Evolutionary conservation across 2,797 vertebrate species (phyloP).

Genomic region (Lithobates sylvaticus): DNA sequence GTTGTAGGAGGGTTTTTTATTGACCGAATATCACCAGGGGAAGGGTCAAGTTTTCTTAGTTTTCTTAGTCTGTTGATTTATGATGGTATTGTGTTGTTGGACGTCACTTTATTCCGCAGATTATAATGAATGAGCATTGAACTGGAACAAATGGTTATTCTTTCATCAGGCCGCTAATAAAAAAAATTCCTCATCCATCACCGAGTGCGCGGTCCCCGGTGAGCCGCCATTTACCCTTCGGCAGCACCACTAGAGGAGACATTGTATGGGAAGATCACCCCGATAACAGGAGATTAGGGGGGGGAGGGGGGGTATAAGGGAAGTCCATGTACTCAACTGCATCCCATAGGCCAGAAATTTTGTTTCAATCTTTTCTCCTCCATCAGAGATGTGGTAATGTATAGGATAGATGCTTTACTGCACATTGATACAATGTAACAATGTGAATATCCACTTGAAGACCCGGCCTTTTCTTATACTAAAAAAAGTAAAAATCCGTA

Average conservation of each 20-base stretch:
- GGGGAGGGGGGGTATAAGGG: background rate
- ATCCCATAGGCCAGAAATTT: no score
- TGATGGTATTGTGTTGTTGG: constrained; percentile 15
- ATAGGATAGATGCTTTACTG: no score
- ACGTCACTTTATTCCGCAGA: background rate
- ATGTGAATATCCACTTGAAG: no score
- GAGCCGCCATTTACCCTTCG: background rate
- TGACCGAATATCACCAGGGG: background rate
- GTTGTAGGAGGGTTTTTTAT: no score
- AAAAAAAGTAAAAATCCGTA: no score
- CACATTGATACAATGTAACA: no score
- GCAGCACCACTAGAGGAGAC: no score
- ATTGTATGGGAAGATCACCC: background rate
- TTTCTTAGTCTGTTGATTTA: constrained; percentile 3
- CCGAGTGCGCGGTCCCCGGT: background rate
- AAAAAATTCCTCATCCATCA: constrained; percentile 5
- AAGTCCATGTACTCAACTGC: background rate
- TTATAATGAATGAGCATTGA: background rate
- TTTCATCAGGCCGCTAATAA: constrained; percentile 31
- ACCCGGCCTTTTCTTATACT: no score
- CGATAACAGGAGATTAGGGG: background rate
- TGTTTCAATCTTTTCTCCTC: no score
- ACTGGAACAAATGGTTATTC: background rate
- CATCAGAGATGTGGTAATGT: no score
- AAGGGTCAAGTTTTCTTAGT: background rate